Base-by-base conservation (phyloP, 2,113 vertebrate genomes). In the Engraulis encrasicolus region DNA sequence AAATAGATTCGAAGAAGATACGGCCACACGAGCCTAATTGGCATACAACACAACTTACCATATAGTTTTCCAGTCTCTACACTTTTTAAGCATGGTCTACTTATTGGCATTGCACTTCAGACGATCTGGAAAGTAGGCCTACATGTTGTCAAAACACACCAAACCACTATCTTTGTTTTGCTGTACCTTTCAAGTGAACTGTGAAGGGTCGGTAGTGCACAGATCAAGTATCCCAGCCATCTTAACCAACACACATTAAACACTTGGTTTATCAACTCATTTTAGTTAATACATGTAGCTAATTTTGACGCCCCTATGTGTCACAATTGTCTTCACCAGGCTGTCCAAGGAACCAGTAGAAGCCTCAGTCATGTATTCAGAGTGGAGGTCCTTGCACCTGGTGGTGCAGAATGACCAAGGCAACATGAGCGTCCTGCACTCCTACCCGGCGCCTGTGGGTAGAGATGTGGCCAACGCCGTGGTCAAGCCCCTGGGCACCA, bases 381-480 rank as follows among this genome's bases (percentile, higher is more conserved):
- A 90, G 85, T 90, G 89, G 89, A 83, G 89, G 77, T 90, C 89
- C 27, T 71, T 90, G 83, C 89, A 90, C 86, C 87, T 90, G 78
- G 81, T 88, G 83, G 95, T 96, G 91, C 95, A 96, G 61, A 96
- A 96, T 89, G 96, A 96, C 89, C 95, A 95, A 87, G 95, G 96
- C 23, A 96, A 97, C 80, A 95, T 97, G 90, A 99, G 97, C 20
- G 97, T 97, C 11, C 94, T 99, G 90, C 96, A 97, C 88, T 96
- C 96, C 90, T 98, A 97, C 90, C 97, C 97, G 11, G 92, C 97
- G 11, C 93, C 88, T 0, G 97, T 97, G 87, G 97, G 97, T 3
- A 95, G 96, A 85, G 97, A 98, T 58, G 96, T 99, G 84, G 96
- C 95, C 19, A 96, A 97, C 36, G 96, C 97, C 0, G 96, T 98